Evolutionary conservation across 2,888 invertebrate genomes (phyloP).

Genomic region (Marronus borbonicus): DNA sequence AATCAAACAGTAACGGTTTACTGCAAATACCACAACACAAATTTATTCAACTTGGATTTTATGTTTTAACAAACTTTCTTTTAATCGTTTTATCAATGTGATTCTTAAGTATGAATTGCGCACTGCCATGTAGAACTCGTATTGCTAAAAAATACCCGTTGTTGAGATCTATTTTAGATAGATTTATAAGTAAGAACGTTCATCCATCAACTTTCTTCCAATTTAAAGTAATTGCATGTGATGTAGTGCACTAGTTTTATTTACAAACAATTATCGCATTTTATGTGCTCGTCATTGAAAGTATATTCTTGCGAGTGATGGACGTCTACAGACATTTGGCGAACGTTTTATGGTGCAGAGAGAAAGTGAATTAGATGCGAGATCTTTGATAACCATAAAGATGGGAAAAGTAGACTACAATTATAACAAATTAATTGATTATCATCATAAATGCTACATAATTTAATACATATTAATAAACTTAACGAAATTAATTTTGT

Average conservation of each 20-base stretch:
- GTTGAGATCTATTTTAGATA: neutral
- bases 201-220: conserved; percentile 19
- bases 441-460: neutral
- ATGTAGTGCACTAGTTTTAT: conserved; percentile 3
- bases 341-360: conserved; percentile 38
- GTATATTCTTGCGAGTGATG: conserved; percentile 19
- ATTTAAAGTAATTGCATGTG: conserved; percentile 36
- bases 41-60: no score
- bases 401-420: conserved; percentile 1
- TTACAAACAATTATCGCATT: conserved; percentile 44
- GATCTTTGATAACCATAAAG: conserved; percentile 11
- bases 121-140: neutral
- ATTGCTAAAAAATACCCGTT: neutral
- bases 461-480: neutral
- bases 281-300: conserved; percentile 37
- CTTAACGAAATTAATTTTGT: no score
- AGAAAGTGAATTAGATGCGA: conserved; percentile 41
- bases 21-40: no score
- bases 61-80: no score
- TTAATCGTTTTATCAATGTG: no score
- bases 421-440: neutral
- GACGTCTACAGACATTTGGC: conserved; percentile 1
- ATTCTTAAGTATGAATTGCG: neutral
- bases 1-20: no score
- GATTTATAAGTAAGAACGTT: neutral